A percentile compares a stretch with the other conserved stretches of the same genome.
These are phyloP conservation scores for Hirudinaria manillensis DNA, from an alignment of 2,888 invertebrate species.

Conservation along the genomic window DNA sequence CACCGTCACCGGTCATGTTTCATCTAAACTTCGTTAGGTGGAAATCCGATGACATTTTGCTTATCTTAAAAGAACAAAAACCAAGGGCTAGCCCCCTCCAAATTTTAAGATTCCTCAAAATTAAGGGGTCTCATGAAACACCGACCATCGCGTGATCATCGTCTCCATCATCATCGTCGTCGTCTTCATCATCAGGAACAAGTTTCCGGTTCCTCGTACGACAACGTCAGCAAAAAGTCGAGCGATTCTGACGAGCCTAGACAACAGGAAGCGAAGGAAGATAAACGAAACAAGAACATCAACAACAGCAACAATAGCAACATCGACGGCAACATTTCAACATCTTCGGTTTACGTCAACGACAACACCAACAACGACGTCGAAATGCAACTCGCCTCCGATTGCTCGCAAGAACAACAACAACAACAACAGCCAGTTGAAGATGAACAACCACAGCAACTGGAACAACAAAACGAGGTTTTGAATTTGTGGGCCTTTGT, in stretches of 20 bases:
- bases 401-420: neutral
- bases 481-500: neutral
- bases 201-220: constrained; percentile 12
- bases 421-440: neutral
- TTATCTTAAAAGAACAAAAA: too few species aligned
- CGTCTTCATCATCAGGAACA: constrained; percentile 14
- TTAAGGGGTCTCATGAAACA: too few species aligned
- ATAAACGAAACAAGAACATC: neutral
- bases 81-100: too few species aligned
- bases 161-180: neutral
- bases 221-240: constrained; percentile 20
- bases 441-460: neutral
- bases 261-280: neutral
- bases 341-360: too few species aligned
- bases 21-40: too few species aligned
- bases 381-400: neutral
- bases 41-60: too few species aligned
- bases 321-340: neutral
- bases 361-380: neutral
- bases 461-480: neutral
- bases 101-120: too few species aligned
- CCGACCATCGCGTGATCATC: neutral
- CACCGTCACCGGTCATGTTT: neutral
- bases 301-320: constrained; percentile 17
- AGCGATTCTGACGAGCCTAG: neutral